These are phyloP conservation scores for Spicauda simplicius DNA, from an alignment of 2,888 invertebrate species.

Conservation along the genomic window DNA sequence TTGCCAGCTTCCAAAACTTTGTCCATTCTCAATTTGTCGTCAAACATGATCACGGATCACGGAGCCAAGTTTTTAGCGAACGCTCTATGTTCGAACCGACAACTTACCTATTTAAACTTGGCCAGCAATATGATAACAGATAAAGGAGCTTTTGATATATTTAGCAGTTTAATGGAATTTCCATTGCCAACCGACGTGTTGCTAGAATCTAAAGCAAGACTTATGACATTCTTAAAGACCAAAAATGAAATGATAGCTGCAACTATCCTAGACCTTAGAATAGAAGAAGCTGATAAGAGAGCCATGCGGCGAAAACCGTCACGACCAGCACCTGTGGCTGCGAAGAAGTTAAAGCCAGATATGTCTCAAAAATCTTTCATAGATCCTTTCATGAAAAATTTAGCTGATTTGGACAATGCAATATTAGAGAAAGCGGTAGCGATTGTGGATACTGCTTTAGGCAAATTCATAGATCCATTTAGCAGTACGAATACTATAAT, in stretches of 20 bases:
- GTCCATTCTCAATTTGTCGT: constrained; percentile 57
- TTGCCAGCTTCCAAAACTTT: constrained; percentile 55
- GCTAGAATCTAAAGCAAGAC: constrained; percentile 44
- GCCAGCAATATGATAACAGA: constrained; percentile 61
- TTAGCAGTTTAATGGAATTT: constrained; percentile 54
- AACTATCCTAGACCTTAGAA: constrained; percentile 46
- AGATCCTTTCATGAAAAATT: constrained; percentile 33
- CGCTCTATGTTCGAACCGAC: constrained; percentile 57
- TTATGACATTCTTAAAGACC: constrained; percentile 50
- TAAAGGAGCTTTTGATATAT: constrained; percentile 51
- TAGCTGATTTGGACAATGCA: constrained; percentile 41
- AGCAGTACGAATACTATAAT: constrained; percentile 44
- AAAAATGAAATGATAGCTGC: constrained; percentile 48
- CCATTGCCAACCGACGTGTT: constrained; percentile 54
- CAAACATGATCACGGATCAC: constrained; percentile 61
- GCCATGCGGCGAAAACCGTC: constrained; percentile 43
- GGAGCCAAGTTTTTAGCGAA: constrained; percentile 56
- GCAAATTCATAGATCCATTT: constrained; percentile 55
- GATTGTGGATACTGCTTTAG: constrained; percentile 49
- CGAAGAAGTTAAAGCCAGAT: constrained; percentile 49
- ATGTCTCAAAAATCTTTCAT: constrained; percentile 43
- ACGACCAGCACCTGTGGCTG: constrained; percentile 15
- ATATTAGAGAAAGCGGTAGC: constrained; percentile 51
- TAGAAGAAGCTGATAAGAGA: constrained; percentile 47
- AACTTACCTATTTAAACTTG: constrained; percentile 61